Base-by-base conservation (phyloP, 2,797 vertebrate species). In the Enteromius radiatus region DNA sequence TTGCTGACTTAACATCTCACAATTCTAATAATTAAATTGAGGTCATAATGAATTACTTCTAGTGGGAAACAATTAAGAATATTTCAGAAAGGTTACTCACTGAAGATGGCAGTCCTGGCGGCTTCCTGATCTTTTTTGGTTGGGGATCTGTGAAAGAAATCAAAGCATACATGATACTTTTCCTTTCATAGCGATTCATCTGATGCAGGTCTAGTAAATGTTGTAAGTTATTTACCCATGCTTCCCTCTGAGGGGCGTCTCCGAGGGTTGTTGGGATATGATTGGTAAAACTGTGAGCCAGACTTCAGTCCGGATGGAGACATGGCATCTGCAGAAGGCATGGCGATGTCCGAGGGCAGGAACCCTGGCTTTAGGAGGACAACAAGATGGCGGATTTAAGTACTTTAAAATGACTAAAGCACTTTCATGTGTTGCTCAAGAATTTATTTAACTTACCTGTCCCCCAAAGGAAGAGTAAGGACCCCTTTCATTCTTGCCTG, bases 81-180 rank as follows among this genome's bases (percentile, higher is more conserved):
- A 43, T 33, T 43, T 41, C 1, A 17, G 54, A 63, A 28, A 49
- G 63, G 26, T 75, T 10, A 93, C 95, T 99, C 91, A 99, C 98
- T 91, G 97, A 99, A 87, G 98, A 99, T 0, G 98, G 98, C 87
- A 99, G 96, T 91, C 98, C 98, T 65, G 97, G 97, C 59, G 98
- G 98, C 94, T 99, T 99, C 90, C 98, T 96, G 90, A 98, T 97
- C 94, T 99, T 99, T 93, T 99, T 99, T 86, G 98, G 97, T 89
- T 98, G 98, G 6, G 96, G 88, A 84, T 99, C 98, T 97, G 89
- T 77, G 70, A 64, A 84, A 47, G 7, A 87, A 64, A 84, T 63
- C 47, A 74, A 49, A 41, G 56, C 28, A 54, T 3, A 74, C 38
- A 64, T 36, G 21, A 2, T 45, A n/a, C 5, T 12, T 12, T 69